Conservation (phyloP, 2,888 invertebrate species). For the Ophioninae sp. region DNA sequence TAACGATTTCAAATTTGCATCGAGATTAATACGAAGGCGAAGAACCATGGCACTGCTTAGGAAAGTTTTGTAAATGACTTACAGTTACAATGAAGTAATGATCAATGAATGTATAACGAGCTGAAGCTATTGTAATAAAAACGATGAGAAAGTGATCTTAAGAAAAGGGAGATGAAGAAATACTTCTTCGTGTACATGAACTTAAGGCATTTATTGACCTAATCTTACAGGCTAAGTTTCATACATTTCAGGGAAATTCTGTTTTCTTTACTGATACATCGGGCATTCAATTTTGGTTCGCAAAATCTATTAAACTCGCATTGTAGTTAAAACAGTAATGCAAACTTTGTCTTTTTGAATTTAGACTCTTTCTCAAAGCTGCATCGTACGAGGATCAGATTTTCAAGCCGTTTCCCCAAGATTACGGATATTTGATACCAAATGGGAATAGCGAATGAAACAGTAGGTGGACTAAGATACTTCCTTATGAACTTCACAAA, state of each 20-base stretch:
- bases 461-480: background rate
- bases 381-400: background rate
- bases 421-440: background rate
- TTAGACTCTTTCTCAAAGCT: background rate
- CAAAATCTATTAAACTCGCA: background rate
- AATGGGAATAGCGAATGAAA: background rate
- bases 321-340: background rate
- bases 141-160: constrained; percentile 40
- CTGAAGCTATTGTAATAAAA: constrained; percentile 47
- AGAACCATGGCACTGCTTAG: constrained; percentile 51
- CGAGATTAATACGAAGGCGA: constrained; percentile 30
- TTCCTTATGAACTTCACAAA: background rate
- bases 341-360: background rate
- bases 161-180: constrained; percentile 19
- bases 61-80: constrained; percentile 57
- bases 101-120: constrained; percentile 44
- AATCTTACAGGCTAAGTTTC: constrained; percentile 12
- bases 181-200: constrained; percentile 30
- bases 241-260: background rate
- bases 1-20: constrained; percentile 28
- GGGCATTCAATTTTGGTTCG: background rate
- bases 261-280: background rate
- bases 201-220: constrained; percentile 48
- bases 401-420: background rate
- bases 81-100: constrained; percentile 40